Base-by-base conservation (phyloP, 1,140 invertebrate genomes). In the Leptinotarsa texana region DNA sequence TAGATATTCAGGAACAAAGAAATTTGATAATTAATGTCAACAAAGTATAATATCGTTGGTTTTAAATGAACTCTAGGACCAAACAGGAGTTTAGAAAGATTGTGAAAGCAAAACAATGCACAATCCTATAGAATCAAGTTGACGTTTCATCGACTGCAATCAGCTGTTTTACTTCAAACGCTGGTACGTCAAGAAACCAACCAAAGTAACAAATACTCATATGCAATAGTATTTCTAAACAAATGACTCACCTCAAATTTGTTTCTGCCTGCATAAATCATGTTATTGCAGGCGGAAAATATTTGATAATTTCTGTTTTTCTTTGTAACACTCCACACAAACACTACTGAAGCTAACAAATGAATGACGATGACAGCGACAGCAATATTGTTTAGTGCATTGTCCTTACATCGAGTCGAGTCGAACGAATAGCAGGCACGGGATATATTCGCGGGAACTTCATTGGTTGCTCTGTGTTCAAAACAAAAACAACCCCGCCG, bases 191-290 rank as follows among this genome's bases (percentile, higher is more conserved):
- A 70, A 74, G 75, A 73, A 42, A 70, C 63, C 47, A 73, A 57
- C 51, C 65, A 63, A 57, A 57, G n/a, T 57, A 57, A 18, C 51
- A 18, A 18, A 15, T 57, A 57, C n/a, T 65, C 22, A 27, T 22
- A 72, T 13, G n/a, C 17, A 42, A n/a, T 62, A 47, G n/a, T 22
- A 24, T n/a, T 57, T 66, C 17, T 13, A 17, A 27, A 49, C 11
- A 67, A 66, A 67, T 66, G 47, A 80, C 84, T 84, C 80, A 88
- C 88, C 86, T 89, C 88, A 81, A 89, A 88, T 85, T 88, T 89
- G 85, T 87, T 89, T 85, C 88, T 87, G 80, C 85, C 86, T 83
- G 87, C 88, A 86, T 87, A 87, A 82, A 83, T 86, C 88, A 89
- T 89, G 77, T 69, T 81, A 79, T 48, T 68, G 63, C 65, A 73